Conservation (phyloP, 2,113 vertebrate genomes). For the Onychorhynchus coronatus region DNA sequence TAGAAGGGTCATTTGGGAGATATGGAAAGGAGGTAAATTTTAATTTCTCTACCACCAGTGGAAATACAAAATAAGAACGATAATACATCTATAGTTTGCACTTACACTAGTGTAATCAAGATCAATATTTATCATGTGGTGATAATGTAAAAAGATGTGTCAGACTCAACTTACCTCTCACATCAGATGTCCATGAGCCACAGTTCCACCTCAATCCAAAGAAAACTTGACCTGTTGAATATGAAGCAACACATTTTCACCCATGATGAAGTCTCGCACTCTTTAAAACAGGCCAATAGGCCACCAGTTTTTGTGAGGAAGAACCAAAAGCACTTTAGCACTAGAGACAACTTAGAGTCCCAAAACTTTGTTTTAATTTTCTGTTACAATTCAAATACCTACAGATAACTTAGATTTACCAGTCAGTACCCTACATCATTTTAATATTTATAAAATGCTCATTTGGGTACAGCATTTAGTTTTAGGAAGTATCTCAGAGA, state of each 20-base stretch:
- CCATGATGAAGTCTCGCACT: background rate
- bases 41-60: background rate
- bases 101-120: background rate
- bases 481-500: background rate
- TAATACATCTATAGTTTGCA: background rate
- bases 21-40: background rate
- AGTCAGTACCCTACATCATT: background rate
- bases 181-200: background rate
- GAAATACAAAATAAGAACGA: background rate
- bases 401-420: background rate
- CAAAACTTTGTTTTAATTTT: background rate
- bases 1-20: background rate
- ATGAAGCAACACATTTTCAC: background rate
- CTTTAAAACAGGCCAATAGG: background rate
- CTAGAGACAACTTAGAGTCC: background rate
- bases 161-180: background rate
- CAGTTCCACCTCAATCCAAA: background rate
- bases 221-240: slow-evolving; percentile 24
- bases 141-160: background rate
- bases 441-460: background rate
- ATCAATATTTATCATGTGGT: background rate
- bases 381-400: background rate
- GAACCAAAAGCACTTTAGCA: background rate
- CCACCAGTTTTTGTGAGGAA: background rate
- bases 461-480: background rate